phyloP scores from a whole-genome alignment of 2,797 vertebrate genomes.

The Podarcis lilfordi region DNA sequence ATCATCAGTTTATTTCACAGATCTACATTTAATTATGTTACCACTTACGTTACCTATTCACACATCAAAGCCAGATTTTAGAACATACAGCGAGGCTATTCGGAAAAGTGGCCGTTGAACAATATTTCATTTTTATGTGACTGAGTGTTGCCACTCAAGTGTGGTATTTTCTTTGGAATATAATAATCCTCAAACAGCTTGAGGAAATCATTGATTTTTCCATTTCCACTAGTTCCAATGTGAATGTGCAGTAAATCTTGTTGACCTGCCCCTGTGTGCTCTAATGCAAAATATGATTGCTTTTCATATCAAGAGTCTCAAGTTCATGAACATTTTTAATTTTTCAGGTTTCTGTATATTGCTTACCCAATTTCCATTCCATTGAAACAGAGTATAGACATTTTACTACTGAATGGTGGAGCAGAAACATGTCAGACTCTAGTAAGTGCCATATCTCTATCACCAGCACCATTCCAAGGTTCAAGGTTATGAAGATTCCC shows the following conservation, averaged over 20 bases:
- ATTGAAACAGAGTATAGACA: neutral
- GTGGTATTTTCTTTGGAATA: neutral
- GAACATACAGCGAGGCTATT: neutral
- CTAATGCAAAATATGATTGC: neutral
- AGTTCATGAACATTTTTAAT: neutral
- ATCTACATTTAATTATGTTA: neutral
- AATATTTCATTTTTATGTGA: slow-evolving; percentile 3
- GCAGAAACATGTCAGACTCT: neutral
- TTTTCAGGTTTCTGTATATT: neutral
- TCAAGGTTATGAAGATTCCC: neutral
- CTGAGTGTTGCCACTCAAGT: neutral
- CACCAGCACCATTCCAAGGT: neutral
- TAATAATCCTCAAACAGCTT: slow-evolving; percentile 12
- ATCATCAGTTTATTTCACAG: neutral
- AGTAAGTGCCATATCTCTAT: neutral
- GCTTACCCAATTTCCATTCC: neutral
- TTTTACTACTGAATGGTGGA: neutral
- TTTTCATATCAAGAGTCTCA: neutral
- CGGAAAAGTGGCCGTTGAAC: neutral
- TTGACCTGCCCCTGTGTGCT: neutral
- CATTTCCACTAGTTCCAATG: neutral
- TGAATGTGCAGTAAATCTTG: neutral
- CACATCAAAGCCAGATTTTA: neutral
- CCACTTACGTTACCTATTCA: neutral
- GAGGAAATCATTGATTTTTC: slow-evolving; percentile 16